Base-by-base conservation (phyloP, 1,140 invertebrate genomes). In the Parasteatoda tepidariorum region DNA sequence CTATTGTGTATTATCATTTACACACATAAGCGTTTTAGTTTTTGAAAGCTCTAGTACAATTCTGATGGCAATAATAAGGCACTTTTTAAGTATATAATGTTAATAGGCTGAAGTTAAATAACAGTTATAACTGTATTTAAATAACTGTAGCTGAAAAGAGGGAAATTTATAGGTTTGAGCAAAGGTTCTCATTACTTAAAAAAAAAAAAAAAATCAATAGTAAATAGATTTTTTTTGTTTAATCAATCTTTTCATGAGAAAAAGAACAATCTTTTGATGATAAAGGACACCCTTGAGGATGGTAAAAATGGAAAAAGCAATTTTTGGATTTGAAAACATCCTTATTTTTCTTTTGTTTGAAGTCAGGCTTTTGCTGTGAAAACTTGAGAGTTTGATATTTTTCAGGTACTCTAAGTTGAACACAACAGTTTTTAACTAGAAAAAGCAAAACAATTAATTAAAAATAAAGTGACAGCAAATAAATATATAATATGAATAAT, bases 241-340 rank as follows among this genome's bases (percentile, higher is more conserved):
- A 59, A n/a, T n/a, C 18, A 7, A 59, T 59, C 18, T 9, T 59
- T 59, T 59, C 55, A 59, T 59, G 55, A 5, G 18, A n/a, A 59
- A 9, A 59, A n/a, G 6, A 5, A 59, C 55, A 59, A 59, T 59
- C 55, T 5, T 3, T 7, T 59, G 55, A 59, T 9, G 55, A 59
- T n/a, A 59, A 59, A 59, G 55, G 55, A 59, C 55, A 59, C 22
- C 18, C 18, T 59, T 59, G 55, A 59, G 55, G 55, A n/a, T 59
- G 55, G n/a, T 59, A 9, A 59, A 59, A 59, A n/a, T n/a, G n/a
- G 22, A n/a, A 59, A 59, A 59, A 59, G n/a, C 55, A 59, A 9
- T 59, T 59, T n/a, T 59, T 59, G 15, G 55, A 9, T 59, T 59
- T 59, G 18, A 7, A 59, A 59, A n/a, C 15, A 59, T n/a, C n/a